Percentiles rank a stretch among this genome's conserved stretches.
Evolutionary conservation across 2,113 vertebrate species (phyloP).

Genomic region (Mormoops blainvillei): DNA sequence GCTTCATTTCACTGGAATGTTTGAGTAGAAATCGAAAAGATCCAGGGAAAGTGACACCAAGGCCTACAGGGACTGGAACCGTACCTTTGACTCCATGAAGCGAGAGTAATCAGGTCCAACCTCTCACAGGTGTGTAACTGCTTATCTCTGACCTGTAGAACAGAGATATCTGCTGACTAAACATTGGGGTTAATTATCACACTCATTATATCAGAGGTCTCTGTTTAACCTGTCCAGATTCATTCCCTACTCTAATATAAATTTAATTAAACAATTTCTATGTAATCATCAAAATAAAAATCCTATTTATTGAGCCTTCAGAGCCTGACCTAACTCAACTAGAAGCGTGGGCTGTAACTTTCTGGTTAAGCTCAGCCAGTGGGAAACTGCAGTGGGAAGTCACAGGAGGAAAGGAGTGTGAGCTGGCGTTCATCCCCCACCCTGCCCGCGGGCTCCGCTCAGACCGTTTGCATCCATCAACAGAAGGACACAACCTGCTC

Average conservation of each 20-base stretch:
- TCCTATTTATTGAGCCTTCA: not conserved
- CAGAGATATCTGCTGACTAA: not conserved
- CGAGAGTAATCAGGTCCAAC: not conserved
- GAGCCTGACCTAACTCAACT: not conserved
- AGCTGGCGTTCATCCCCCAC: not conserved
- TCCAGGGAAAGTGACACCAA: not conserved
- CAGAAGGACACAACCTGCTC: not conserved
- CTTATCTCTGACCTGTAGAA: not conserved
- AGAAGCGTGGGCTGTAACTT: rapidly evolving
- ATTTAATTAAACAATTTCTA: not conserved
- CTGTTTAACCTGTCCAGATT: not conserved
- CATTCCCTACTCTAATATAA: not conserved
- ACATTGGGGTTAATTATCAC: not conserved
- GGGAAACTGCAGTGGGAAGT: not conserved
- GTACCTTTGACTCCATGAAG: not conserved
- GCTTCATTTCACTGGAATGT: not conserved
- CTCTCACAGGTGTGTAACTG: not conserved
- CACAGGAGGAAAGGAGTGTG: no score
- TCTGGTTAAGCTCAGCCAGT: not conserved
- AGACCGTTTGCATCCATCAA: not conserved
- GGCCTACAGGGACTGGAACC: not conserved
- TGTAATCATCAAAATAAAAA: not conserved
- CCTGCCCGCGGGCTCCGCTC: not conserved
- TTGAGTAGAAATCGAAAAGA: not conserved
- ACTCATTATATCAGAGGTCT: not conserved